Evolutionary conservation across 2,797 vertebrate species (phyloP), one percentile per base, ranked within the genome.

Genomic region (Limosa lapponica): DNA sequence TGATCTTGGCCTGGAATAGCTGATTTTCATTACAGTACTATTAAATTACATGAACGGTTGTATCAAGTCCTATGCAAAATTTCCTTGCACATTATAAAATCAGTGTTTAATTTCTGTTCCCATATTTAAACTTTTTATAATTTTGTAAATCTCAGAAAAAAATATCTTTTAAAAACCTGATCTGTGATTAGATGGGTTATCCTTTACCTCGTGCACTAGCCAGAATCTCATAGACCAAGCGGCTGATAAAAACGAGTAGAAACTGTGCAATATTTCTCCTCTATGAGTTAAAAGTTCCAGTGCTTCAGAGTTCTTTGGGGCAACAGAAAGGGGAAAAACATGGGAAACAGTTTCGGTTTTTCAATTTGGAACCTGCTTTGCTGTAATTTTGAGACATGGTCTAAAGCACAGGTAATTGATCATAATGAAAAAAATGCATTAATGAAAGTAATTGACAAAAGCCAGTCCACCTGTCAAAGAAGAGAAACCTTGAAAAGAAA

Each of bases 391-490:
- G 69, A 95, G 91, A 49, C 82, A 82, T 46, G 27, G 36, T 62
- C 67, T 77, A 94, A 94, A 97, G 89, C 92, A 77, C 74, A 90
- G 51, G 83, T 87, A 97, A 93, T 95, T 95, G 96, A 96, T 95
- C 90, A 82, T 96, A 97, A 96, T 84, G 89, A 93, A 94, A 95
- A 96, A 88, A 93, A 95, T 30, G 46, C 77, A 93, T 84, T 98
- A 96, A 98, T 98, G 96, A 98, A 98, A 97, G 97, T 97, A 98
- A 98, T 97, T 98, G 98, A 97, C 95, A 97, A 98, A 98, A 97
- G 49, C 83, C 97, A 98, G 97, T 87, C 66, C 70, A 95, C 93
- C 97, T 98, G 97, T 98, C 97, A 98, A 96, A 97, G 95, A 93
- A 95, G 95, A 98, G 96, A 96, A 97, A 98, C 95, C 96, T 97